Evolutionary conservation across 30 jellyfish, hydroid and myxozoan genomes (phyloP), one percentile per base, ranked within the genome.

Genomic region (Turritopsis dohrnii): DNA sequence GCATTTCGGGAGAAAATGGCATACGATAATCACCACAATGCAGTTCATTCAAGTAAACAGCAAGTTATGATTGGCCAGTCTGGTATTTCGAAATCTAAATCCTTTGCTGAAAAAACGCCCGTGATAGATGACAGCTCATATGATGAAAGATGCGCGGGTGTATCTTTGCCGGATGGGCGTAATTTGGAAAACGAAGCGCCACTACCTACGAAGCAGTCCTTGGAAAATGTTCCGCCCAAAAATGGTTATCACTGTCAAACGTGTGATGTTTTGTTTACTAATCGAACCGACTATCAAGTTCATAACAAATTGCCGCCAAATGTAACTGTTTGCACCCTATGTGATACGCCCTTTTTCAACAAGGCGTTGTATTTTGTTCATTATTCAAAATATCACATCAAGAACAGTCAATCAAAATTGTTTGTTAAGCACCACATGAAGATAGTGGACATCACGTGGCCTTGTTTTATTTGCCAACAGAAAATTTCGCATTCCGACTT

Each of bases 391-490:
- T 13, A 41, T 41, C 60, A 41, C 13, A 13, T 13, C 60, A 13
- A 41, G 13, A 41, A 5, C 7, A 22, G 4, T 66, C 7, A 25
- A 18, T 3, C 76, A 18, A 22, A 66, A 66, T 3, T 25, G 18
- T 3, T 3, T 41, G 5, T 41, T 41, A 41, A 5, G 5, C 5
- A 41, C 9, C 60, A 41, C 24, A 23, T 29, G 29, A 65, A 80
- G 22, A 25, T 52, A 29, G 80, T 53, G 52, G 52, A n/a, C 16
- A 53, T 80, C 65, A 71, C 76, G 16, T 52, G 52, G 83, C 71
- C 79, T 13, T 80, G 87, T 53, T 41, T 17, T n/a, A 80, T 80
- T 28, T 80, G 87, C 77, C 54, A 80, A 0, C 54, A 80, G 53
- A 28, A 65, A 21, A 80, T 80, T 27, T 26, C 29, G 27, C 65